Conservation (phyloP, 1,140 invertebrate species). For the Trialeurodes vaporariorum region DNA sequence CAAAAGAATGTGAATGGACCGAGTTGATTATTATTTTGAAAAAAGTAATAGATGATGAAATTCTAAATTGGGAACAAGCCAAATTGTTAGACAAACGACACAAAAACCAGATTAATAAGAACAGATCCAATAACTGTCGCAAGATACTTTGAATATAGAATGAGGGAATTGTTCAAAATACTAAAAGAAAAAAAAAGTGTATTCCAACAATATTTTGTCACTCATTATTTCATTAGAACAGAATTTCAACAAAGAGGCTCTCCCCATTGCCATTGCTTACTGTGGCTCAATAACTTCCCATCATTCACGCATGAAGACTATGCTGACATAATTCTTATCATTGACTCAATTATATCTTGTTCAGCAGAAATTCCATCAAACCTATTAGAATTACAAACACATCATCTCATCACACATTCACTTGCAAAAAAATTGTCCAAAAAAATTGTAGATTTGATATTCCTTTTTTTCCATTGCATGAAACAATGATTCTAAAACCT, state of each 20-base stretch:
- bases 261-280: conserved; percentile 30
- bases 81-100: neutral
- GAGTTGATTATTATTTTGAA: neutral
- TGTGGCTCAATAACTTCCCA: conserved; percentile 30
- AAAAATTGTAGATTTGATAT: neutral
- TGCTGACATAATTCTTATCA: conserved; percentile 1
- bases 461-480: neutral
- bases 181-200: conserved; percentile 21
- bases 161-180: conserved; percentile 8
- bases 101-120: conserved; percentile 7
- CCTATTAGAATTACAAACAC: conserved; percentile 17
- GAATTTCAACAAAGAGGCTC: conserved; percentile 34
- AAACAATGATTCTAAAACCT: neutral
- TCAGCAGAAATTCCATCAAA: conserved; percentile 15
- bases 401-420: conserved; percentile 14
- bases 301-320: too few relatives aligned
- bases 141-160: conserved; percentile 11
- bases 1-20: neutral
- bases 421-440: conserved; percentile 4
- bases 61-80: conserved; percentile 4
- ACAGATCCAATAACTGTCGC: conserved; percentile 12
- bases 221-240: conserved; percentile 28
- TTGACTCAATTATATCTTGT: conserved; percentile 20
- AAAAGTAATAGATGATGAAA: conserved; percentile 6
- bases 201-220: conserved; percentile 25